These are phyloP conservation scores for Marmota flaviventris DNA, from an alignment of 2,113 vertebrate genomes.

Conservation along the genomic window DNA sequence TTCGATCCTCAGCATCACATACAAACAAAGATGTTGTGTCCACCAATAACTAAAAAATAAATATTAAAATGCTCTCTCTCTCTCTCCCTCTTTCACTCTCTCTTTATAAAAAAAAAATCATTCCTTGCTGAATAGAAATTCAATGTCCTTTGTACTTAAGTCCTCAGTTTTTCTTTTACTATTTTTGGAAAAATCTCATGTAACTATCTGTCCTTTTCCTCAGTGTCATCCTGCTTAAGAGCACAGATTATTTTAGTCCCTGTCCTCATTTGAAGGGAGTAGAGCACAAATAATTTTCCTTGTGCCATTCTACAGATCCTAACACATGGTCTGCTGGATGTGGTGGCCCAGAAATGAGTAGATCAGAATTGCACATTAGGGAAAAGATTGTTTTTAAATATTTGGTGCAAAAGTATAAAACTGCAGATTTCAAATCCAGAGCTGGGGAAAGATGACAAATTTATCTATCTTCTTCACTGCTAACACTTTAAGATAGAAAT, in stretches of 20 bases:
- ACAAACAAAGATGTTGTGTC: too few species aligned
- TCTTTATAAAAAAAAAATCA: not conserved
- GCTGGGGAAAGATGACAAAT: not conserved
- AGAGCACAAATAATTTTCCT: not conserved
- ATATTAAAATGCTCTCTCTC: too few species aligned
- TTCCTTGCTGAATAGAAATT: slow-evolving; percentile 19
- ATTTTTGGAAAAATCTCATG: not conserved
- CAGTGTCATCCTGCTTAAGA: not conserved
- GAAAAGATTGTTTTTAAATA: slow-evolving; percentile 9
- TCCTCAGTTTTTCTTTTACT: not conserved
- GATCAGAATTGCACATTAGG: slow-evolving; percentile 15
- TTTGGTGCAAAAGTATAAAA: slow-evolving; percentile 39
- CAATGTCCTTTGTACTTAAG: not conserved
- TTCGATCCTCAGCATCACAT: too few species aligned
- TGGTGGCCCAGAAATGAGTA: not conserved
- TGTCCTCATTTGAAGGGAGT: not conserved
- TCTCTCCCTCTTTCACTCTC: too few species aligned
- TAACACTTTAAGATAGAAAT: slow-evolving; percentile 16
- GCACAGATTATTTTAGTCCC: not conserved
- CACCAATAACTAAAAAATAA: too few species aligned
- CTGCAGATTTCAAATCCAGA: slow-evolving; percentile 41
- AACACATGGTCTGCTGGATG: not conserved
- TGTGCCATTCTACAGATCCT: not conserved
- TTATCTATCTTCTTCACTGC: not conserved
- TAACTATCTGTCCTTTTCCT: not conserved